Conservation (phyloP, 2,888 invertebrate species). For the Oscheius sp. region DNA sequence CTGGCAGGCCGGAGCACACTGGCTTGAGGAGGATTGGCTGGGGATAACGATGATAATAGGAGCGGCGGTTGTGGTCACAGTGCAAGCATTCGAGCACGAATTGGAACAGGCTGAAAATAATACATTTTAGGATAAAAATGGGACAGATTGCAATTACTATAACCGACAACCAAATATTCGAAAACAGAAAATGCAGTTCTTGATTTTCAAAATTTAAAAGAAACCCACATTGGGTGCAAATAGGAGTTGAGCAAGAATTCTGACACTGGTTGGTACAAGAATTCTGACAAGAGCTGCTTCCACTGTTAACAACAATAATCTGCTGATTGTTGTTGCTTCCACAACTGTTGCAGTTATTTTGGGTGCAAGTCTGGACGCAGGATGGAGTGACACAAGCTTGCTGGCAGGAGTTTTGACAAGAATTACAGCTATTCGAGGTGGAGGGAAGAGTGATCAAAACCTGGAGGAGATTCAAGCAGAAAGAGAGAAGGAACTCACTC, state of each 20-base stretch:
- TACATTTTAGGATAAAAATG: background rate
- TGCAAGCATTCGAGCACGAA: constrained; percentile 8
- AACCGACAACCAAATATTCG: too few relatives aligned
- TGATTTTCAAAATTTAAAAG: background rate
- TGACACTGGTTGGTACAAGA: constrained; percentile 13
- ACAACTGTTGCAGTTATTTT: constrained; percentile 16
- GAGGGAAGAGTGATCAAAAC: background rate
- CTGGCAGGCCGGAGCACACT: constrained; percentile 26
- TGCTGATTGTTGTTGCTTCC: background rate
- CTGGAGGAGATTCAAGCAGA: background rate
- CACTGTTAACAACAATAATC: constrained; percentile 12
- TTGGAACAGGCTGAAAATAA: constrained; percentile 5
- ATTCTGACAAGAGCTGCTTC: constrained; percentile 8
- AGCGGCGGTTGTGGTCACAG: background rate
- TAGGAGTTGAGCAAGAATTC: background rate
- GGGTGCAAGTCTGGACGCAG: constrained; percentile 16
- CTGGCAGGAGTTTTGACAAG: constrained; percentile 17
- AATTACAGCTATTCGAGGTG: constrained; percentile 3
- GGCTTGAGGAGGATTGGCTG: background rate
- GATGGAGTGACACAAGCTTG: constrained; percentile 16
- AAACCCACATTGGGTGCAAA: constrained; percentile 14
- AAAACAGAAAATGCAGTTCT: too few relatives aligned
- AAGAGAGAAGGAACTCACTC: background rate
- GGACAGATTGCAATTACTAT: too few relatives aligned
- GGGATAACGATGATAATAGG: constrained; percentile 13